A percentile compares a stretch with the other conserved stretches of the same genome.
Conservation (phyloP, 2,113 vertebrate genomes). For the Antigone vipio region DNA sequence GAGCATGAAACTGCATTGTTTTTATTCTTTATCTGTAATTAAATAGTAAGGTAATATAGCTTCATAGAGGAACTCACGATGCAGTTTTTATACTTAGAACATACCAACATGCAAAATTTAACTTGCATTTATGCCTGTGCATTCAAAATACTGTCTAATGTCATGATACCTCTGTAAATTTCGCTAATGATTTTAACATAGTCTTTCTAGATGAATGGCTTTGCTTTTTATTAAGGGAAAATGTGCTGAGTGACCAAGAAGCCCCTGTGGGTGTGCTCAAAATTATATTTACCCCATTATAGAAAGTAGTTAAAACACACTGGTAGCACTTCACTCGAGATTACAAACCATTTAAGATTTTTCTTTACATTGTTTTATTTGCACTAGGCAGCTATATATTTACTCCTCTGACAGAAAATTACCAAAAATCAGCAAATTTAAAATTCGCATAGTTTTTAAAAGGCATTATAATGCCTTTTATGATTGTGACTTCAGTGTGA, state of each 20-base stretch:
- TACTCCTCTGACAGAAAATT: neutral
- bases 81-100: slow-evolving; percentile 46
- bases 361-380: neutral
- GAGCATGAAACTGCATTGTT: slow-evolving; percentile 77
- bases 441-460: neutral
- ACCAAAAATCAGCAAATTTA: neutral
- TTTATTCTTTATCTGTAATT: slow-evolving; percentile 78
- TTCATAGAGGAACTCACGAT: slow-evolving; percentile 45
- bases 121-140: slow-evolving; percentile 30
- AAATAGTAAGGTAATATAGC: slow-evolving; percentile 71
- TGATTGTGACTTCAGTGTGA: neutral
- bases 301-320: slow-evolving; percentile 19
- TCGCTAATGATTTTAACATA: slow-evolving; percentile 11
- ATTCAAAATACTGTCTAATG: slow-evolving; percentile 33
- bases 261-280: slow-evolving; percentile 22
- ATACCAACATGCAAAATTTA: slow-evolving; percentile 54
- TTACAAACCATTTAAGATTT: neutral
- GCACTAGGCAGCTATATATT: neutral
- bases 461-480: neutral
- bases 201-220: slow-evolving; percentile 48
- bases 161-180: neutral
- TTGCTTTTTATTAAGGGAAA: slow-evolving; percentile 26
- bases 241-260: slow-evolving; percentile 27
- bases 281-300: slow-evolving; percentile 22
- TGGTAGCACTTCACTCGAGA: slow-evolving; percentile 12